Base-by-base conservation (phyloP, 2,888 invertebrate genomes). In the Brassicogethes aeneus region DNA sequence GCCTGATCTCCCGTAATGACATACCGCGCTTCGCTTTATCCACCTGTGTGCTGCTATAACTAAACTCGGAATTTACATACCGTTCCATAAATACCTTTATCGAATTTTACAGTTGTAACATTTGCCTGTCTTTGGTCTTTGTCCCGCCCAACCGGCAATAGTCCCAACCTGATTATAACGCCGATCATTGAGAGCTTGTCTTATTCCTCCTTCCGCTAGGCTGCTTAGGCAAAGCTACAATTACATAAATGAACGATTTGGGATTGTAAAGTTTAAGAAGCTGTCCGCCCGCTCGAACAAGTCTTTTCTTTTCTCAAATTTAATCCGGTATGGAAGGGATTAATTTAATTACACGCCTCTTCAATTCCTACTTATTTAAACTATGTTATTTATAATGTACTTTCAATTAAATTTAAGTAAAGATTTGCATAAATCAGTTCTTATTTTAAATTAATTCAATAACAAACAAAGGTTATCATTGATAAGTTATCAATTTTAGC, bases 31-130 rank as follows among this genome's bases (percentile, higher is more conserved):
- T 36, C 39, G 48, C 48, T 53, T 51, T 49, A 52, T 54, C 49
- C 53, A 53, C 53, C 53, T 54, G 52, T 44, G 52, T 50, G 43
- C 43, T 44, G 43, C 42, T 48, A 45, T 48, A 48, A 47, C 44
- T 51, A 13, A 32, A 32, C 12, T 32, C 13, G 32, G 48, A 53
- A 54, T 54, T 53, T 53, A 47, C 51, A 54, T 53, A 47, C 46
- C 45, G 45, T 50, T 51, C 51, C 48, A 45, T 48, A 50, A 53
- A 53, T 52, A 53, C 50, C 51, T 53, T 49, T 47, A 48, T 47
- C 48, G 45, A 44, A 23, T 10, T n/a, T n/a, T 23, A 23, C 23
- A 7, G 23, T 23, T 23, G 23, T 23, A 48, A 40, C 39, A 36
- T 44, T 43, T 39, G 34, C 23, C 40, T 40, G 42, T 45, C 45